Percentiles rank a stretch among this genome's conserved stretches.
Evolutionary conservation across 2,113 vertebrate genomes (phyloP).

Genomic region (Uria lomvia): DNA sequence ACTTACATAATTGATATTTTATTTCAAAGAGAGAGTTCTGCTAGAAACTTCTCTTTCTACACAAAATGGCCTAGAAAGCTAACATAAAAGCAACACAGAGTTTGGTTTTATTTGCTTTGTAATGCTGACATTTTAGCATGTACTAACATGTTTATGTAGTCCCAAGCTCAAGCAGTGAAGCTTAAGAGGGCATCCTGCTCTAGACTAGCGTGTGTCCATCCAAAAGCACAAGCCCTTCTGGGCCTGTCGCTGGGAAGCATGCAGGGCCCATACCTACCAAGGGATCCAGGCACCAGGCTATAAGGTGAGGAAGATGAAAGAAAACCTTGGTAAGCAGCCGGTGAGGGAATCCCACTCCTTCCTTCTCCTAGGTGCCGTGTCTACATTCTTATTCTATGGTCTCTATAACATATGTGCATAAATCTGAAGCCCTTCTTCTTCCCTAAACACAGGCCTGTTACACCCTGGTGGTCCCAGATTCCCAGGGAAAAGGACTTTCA

Average conservation of each 20-base stretch:
- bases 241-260: neutral
- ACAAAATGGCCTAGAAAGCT: neutral
- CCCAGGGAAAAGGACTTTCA: constrained; percentile 72
- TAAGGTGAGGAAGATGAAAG: neutral
- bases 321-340: neutral
- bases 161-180: neutral
- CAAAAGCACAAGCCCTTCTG: neutral
- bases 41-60: neutral
- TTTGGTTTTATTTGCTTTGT: neutral
- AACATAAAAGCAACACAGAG: neutral
- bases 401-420: neutral
- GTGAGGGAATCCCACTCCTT: neutral
- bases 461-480: neutral
- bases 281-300: neutral
- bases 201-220: neutral
- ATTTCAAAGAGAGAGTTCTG: neutral
- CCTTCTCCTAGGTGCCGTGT: neutral
- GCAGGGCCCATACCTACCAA: neutral
- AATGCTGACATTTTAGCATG: neutral
- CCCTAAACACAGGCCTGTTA: neutral
- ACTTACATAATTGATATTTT: neutral
- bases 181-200: neutral
- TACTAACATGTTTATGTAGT: neutral
- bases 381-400: neutral
- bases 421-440: neutral